Evolutionary conservation across 1,140 invertebrate species (phyloP).

Genomic region (Dendrolimus kikuchii): DNA sequence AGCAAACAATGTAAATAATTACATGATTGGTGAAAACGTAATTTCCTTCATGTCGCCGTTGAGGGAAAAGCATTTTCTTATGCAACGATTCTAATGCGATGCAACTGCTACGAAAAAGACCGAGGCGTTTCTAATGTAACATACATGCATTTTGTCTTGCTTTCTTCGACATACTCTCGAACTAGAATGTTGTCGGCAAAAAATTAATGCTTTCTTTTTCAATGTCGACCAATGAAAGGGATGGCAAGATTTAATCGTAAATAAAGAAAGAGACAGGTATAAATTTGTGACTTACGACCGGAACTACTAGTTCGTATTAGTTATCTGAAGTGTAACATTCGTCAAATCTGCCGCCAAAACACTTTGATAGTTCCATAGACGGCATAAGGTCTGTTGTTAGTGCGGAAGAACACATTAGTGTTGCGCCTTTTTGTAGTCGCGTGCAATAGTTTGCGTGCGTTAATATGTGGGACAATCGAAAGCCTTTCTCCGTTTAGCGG

Average conservation of each 20-base stretch:
- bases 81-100: constrained; percentile 63
- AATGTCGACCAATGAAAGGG: constrained; percentile 49
- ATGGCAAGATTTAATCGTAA: constrained; percentile 21
- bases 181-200: constrained; percentile 52
- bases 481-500: constrained; percentile 67
- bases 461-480: constrained; percentile 71
- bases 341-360: constrained; percentile 44
- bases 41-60: constrained; percentile 20
- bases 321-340: constrained; percentile 38
- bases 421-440: constrained; percentile 40
- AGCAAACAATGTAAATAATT: constrained; percentile 1
- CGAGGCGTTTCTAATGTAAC: constrained; percentile 60
- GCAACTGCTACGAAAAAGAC: constrained; percentile 58
- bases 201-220: constrained; percentile 68
- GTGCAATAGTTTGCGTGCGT: constrained; percentile 52
- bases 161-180: constrained; percentile 68
- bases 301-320: constrained; percentile 26
- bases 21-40: constrained; percentile 28
- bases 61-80: constrained; percentile 65
- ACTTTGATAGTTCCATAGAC: constrained; percentile 42
- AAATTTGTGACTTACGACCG: constrained; percentile 47
- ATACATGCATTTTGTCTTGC: constrained; percentile 63
- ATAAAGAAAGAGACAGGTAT: constrained; percentile 36
- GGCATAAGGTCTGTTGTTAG: constrained; percentile 44
- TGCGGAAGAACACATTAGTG: constrained; percentile 30